Evolutionary conservation across 2,113 vertebrate genomes (phyloP), one percentile per base, ranked within the genome.

Genomic region (Microcebus tavaratra): DNA sequence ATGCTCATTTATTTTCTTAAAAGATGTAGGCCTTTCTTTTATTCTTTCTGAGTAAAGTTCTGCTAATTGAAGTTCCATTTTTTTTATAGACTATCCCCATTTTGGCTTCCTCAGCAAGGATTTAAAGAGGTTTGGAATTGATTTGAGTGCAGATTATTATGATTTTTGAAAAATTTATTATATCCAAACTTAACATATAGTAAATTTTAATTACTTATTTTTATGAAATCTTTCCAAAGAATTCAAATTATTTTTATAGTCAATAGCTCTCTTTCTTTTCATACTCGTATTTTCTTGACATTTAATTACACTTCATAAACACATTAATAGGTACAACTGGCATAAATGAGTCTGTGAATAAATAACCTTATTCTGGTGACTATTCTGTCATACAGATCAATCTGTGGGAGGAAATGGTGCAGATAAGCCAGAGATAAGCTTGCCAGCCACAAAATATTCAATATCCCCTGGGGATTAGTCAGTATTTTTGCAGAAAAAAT

Each of bases 181-280:
- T 75, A 67, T 14, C 5, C 39, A 93, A 13, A 83, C 13, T 59
- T 70, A 88, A 91, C 82, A 88, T 75, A 94, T 1, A 91, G 20
- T 11, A 96, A 78, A 80, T 96, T 94, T 92, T 89, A 95, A 92
- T 97, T 93, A 95, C 72, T 86, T 93, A n/a, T 70, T 88, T 93
- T 91, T 85, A 75, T 87, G 50, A 93, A 83, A 50, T 91, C 34
- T 96, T 95, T 68, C 48, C 83, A 72, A 94, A 72, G 73, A 91
- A 91, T 59, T 92, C 20, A 96, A 75, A 88, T 96, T 91, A 92
- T 88, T 94, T 97, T 98, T 93, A 76, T 80, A 72, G 36, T 79
- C 78, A 90, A 31, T 81, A 86, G 45, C 85, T 94, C 50, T 87
- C 31, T 95, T 90, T 94, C 55, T 92, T 97, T 97, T 93, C 14